Evolutionary conservation across 2,888 invertebrate species (phyloP).

Genomic region (Acronicta aceris): DNA sequence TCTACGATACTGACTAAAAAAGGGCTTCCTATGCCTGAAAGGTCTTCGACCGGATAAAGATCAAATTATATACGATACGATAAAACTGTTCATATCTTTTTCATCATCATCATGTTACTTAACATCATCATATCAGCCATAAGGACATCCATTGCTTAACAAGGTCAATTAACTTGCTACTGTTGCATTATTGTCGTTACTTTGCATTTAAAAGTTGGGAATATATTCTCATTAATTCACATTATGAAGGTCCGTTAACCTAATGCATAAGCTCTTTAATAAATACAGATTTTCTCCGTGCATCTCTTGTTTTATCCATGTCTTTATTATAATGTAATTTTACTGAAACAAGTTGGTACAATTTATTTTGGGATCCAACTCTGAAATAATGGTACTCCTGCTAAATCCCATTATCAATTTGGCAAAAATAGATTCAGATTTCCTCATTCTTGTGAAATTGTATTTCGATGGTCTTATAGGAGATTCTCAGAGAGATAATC

Average conservation of each 20-base stretch:
- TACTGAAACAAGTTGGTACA: constrained; percentile 31
- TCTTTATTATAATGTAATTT: constrained; percentile 30
- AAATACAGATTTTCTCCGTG: constrained; percentile 13
- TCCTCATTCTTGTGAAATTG: neutral
- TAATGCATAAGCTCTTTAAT: constrained; percentile 7
- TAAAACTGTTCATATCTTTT: no score
- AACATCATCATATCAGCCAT: no score
- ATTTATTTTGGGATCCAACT: constrained; percentile 17
- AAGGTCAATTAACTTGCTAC: no score
- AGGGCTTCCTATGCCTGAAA: constrained; percentile 12
- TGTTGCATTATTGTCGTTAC: no score
- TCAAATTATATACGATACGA: neutral
- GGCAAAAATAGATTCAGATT: neutral
- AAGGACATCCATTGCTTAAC: no score
- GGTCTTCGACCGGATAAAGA: constrained; percentile 10
- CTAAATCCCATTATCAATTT: constrained; percentile 15
- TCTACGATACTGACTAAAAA: constrained; percentile 23
- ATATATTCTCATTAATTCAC: constrained; percentile 16
- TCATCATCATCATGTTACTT: no score
- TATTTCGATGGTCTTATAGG: neutral
- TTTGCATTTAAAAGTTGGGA: neutral
- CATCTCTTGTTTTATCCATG: constrained; percentile 6
- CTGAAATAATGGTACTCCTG: constrained; percentile 12
- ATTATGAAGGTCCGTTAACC: constrained; percentile 8
- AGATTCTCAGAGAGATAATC: no score